Conservation (phyloP, 92 coral and sea anemone species). For the Porites cylindrica region DNA sequence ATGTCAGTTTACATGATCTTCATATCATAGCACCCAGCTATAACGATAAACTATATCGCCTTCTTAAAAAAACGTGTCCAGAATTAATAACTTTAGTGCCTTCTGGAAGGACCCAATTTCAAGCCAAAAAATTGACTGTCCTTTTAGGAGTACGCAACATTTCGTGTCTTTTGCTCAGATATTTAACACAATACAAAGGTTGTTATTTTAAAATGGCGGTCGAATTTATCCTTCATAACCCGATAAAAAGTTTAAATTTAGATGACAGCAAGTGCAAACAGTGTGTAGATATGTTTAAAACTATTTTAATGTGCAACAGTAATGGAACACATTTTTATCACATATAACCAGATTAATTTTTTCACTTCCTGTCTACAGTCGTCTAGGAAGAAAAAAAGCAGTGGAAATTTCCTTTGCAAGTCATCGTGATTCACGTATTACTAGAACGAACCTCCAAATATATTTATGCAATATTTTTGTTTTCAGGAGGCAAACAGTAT, state of each 20-base stretch:
- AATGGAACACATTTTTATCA: not conserved
- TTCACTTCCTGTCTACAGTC: slow-evolving; percentile 32
- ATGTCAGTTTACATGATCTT: too few species aligned
- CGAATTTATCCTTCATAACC: too few species aligned
- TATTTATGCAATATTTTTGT: slow-evolving; percentile 27
- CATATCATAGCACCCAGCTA: too few species aligned
- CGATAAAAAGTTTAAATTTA: not conserved
- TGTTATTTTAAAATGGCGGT: too few species aligned
- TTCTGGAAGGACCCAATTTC: not conserved
- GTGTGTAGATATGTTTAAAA: not conserved
- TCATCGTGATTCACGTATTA: slow-evolving; percentile 25
- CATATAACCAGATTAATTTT: slow-evolving; percentile 4
- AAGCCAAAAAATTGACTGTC: not conserved
- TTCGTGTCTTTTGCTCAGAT: not conserved
- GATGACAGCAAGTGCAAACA: not conserved
- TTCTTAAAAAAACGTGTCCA: not conserved
- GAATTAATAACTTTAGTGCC: slow-evolving; percentile 3
- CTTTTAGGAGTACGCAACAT: not conserved
- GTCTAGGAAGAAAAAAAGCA: too few species aligned
- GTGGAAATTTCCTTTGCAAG: not conserved
- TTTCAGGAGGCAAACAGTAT: slow-evolving; percentile 10
- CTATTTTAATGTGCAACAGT: not conserved
- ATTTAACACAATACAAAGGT: not conserved
- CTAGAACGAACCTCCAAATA: slow-evolving; percentile 19
- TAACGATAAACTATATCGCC: too few species aligned